These are phyloP conservation scores for Irena cyanogastra DNA, from an alignment of 2,113 vertebrate species.

Conservation along the genomic window DNA sequence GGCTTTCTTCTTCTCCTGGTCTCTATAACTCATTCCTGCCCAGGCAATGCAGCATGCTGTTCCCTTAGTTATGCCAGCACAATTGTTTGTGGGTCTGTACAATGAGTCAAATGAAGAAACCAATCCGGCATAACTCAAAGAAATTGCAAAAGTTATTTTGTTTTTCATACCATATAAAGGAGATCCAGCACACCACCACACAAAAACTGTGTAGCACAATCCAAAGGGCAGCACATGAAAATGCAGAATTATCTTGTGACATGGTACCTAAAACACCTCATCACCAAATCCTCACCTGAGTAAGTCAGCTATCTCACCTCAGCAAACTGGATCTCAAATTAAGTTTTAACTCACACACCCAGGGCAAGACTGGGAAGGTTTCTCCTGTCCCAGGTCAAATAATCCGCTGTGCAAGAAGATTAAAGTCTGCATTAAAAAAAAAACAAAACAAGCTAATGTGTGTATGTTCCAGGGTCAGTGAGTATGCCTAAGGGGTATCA, in stretches of 20 bases:
- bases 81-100: constrained; percentile 25
- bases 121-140: neutral
- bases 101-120: constrained; percentile 21
- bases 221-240: neutral
- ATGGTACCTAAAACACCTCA: neutral
- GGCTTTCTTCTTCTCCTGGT: constrained; percentile 38
- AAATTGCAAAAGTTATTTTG: neutral
- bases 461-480: neutral
- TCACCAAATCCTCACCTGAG: neutral
- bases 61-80: neutral
- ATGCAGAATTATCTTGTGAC: neutral
- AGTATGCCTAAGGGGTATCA: neutral
- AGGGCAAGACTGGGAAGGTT: neutral
- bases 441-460: neutral
- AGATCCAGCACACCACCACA: neutral
- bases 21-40: constrained; percentile 34
- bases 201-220: neutral
- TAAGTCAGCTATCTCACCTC: neutral
- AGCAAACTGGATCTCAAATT: neutral
- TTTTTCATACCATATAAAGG: neutral
- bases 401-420: neutral
- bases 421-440: neutral
- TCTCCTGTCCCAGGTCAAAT: neutral
- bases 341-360: neutral
- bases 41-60: neutral